Evolutionary conservation across 1,140 invertebrate genomes (phyloP).

Genomic region (Mylabris phalerata): DNA sequence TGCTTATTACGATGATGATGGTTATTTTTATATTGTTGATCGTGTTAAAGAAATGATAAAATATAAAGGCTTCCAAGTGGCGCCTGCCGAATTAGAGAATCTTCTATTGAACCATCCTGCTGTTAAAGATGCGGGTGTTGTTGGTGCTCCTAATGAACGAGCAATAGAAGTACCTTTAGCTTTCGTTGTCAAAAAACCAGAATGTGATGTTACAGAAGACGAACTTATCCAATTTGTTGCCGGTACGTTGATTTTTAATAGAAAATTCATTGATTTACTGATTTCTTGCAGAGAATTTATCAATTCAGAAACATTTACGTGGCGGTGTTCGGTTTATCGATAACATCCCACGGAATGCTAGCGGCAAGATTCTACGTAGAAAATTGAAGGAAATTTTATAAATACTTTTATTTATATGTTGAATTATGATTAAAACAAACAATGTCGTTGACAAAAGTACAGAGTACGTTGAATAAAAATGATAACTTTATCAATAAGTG

Average conservation of each 20-base stretch:
- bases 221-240: conserved; percentile 47
- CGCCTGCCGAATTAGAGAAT: conserved; percentile 69
- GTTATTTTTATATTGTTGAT: conserved; percentile 76
- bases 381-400: conserved; percentile 1
- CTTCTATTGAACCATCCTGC: conserved; percentile 58
- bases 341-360: neutral
- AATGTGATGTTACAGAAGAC: conserved; percentile 40
- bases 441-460: too few species aligned
- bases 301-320: neutral
- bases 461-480: too few species aligned
- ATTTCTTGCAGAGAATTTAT: too few species aligned
- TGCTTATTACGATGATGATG: too few species aligned
- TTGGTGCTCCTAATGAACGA: conserved; percentile 57
- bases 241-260: conserved; percentile 32
- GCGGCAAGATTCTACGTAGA: neutral
- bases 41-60: conserved; percentile 87
- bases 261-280: neutral
- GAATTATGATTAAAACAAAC: neutral
- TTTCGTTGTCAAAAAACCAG: conserved; percentile 54
- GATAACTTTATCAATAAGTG: too few species aligned
- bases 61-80: conserved; percentile 66
- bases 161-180: conserved; percentile 65
- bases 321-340: conserved; percentile 1
- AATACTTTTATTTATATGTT: neutral
- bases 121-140: conserved; percentile 63